Evolutionary conservation across 64 coral and sea anemone genomes (phyloP), one percentile per base, ranked within the genome.

Genomic region (Cladopsammia gracilis): DNA sequence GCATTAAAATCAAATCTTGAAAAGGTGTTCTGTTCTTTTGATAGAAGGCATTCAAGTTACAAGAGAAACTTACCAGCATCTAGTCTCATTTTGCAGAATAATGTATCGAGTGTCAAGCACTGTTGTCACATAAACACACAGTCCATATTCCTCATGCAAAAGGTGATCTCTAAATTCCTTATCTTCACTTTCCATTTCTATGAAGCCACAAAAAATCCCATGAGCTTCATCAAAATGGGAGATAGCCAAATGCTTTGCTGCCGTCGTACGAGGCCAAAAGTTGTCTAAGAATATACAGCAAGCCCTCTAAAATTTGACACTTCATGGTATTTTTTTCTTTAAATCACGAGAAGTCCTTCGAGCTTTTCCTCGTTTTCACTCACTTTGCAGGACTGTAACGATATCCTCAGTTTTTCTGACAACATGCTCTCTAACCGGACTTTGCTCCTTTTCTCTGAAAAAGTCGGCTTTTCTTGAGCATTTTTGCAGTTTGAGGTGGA

Each of bases 121-220:
- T 49, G 66, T 88, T 64, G 71, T 76, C 87, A 94, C 92, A 81
- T 94, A 88, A 70, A 94, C 92, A 75, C 92, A 94, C 62, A 94
- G 92, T 45, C 92, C 86, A 60, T 94, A 82, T 74, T 89, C 86
- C 67, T 82, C 86, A 74, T 94, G 85, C 86, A 94, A 86, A 72
- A 94, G 92, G 67, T 88, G 92, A 88, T 94, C 78, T 81, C 78
- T 44, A 88, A 94, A 94, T 65, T 94, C 86, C 68, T 94, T 94
- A 71, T 94, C 86, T 64, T 94, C 92, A 44, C 83, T 86, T 75
- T 94, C 74, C 88, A 75, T 88, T 72, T 75, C 85, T 42, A 65
- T 81, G 81, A 83, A 83, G 76, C 70, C 86, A 89, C 92, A 89
- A 94, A 89, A 94, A 71, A 89, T 89, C 73, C 86, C 86, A 88